Percentiles rank a stretch among this genome's conserved stretches.
phyloP scores from a whole-genome alignment of 2,113 vertebrate species.

The Herpailurus yagouaroundi region DNA sequence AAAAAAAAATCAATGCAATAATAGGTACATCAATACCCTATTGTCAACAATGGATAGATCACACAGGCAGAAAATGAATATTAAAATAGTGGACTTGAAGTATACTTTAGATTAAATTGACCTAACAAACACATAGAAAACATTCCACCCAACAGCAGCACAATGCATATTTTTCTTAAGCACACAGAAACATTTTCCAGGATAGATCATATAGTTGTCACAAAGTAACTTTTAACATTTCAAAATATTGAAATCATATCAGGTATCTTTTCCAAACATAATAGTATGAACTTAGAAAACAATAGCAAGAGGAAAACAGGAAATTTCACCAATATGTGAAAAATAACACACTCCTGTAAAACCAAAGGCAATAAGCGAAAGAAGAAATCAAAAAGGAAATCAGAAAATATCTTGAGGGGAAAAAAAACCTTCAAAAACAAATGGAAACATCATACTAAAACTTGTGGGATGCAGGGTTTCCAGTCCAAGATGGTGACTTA shows the following conservation, averaged over 20 bases:
- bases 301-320: neutral
- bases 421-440: neutral
- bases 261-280: no score
- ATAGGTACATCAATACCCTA: neutral
- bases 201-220: neutral
- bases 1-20: neutral
- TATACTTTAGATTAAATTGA: no score
- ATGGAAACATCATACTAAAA: neutral
- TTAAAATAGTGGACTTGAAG: no score
- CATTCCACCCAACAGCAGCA: no score
- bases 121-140: no score
- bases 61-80: no score
- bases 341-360: neutral
- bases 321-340: neutral
- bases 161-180: no score
- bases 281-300: no score
- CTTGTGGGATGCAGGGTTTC: neutral
- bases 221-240: neutral
- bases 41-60: no score
- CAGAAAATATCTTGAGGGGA: neutral
- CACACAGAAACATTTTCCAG: neutral
- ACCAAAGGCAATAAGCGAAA: neutral
- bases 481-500: no score
- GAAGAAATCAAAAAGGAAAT: neutral
- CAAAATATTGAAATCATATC: neutral